phyloP scores from a whole-genome alignment of 2,113 vertebrate genomes.

The Hiodon alosoides region DNA sequence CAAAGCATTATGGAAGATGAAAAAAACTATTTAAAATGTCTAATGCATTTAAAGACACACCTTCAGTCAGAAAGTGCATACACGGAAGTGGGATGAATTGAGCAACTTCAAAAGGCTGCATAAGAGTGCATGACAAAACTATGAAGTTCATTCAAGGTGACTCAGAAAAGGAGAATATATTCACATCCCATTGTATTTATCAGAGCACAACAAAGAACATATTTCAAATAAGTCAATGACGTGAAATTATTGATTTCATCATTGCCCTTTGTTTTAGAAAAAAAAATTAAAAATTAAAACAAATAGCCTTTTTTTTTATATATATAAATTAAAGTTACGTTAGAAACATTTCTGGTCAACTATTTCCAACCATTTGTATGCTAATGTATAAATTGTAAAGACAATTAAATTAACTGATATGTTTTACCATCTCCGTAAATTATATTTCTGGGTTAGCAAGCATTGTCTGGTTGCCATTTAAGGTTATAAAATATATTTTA shows the following conservation, averaged over 20 bases:
- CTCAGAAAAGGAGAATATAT: background rate
- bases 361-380: background rate
- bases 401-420: too few relatives aligned
- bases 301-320: background rate
- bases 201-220: background rate
- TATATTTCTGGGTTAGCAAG: too few relatives aligned
- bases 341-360: background rate
- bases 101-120: background rate
- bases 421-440: too few relatives aligned
- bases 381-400: too few relatives aligned
- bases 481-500: background rate
- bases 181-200: background rate
- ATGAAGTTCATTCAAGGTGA: background rate
- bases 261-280: background rate
- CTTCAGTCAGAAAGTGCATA: background rate
- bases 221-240: background rate
- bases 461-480: background rate
- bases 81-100: background rate
- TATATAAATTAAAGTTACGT: background rate
- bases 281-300: background rate
- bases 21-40: conserved; percentile 14
- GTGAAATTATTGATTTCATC: background rate
- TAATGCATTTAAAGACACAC: conserved; percentile 6
- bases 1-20: conserved; percentile 3
- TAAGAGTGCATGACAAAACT: background rate